These are phyloP conservation scores for Drosophila trichaetosa DNA, from an alignment of 2,888 invertebrate species.

Conservation along the genomic window DNA sequence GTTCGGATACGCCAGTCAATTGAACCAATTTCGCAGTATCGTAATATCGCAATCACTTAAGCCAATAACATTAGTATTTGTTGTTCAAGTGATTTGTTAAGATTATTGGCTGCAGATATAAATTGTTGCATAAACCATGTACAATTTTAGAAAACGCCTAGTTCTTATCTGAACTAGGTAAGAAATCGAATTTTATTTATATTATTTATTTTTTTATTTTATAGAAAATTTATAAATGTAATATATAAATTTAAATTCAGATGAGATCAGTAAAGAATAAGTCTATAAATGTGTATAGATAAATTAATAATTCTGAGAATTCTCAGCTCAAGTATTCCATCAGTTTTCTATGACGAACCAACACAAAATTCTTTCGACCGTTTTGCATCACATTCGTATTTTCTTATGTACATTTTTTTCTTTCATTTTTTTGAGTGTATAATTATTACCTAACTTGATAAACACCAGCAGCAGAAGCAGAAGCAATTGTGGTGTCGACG, in stretches of 20 bases:
- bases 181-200: not conserved
- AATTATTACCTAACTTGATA: constrained; percentile 15
- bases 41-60: not conserved
- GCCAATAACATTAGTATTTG: not conserved
- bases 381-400: not conserved
- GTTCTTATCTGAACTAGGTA: not conserved
- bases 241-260: not conserved
- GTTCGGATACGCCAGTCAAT: not conserved
- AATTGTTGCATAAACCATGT: too few relatives aligned
- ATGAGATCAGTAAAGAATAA: not conserved
- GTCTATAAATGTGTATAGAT: not conserved
- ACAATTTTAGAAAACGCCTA: too few relatives aligned
- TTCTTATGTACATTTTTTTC: not conserved
- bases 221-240: too few relatives aligned
- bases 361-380: not conserved
- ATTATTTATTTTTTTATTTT: too few relatives aligned
- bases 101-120: not conserved
- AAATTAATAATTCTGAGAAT: not conserved
- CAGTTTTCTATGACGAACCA: not conserved
- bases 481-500: constrained; percentile 41
- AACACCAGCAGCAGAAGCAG: constrained; percentile 7
- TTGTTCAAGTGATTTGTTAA: not conserved
- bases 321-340: too few relatives aligned
- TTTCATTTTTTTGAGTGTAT: constrained; percentile 1
- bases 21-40: constrained; percentile 1